Conservation (phyloP, 2,888 invertebrate genomes). For the Amaurobius ferox region DNA sequence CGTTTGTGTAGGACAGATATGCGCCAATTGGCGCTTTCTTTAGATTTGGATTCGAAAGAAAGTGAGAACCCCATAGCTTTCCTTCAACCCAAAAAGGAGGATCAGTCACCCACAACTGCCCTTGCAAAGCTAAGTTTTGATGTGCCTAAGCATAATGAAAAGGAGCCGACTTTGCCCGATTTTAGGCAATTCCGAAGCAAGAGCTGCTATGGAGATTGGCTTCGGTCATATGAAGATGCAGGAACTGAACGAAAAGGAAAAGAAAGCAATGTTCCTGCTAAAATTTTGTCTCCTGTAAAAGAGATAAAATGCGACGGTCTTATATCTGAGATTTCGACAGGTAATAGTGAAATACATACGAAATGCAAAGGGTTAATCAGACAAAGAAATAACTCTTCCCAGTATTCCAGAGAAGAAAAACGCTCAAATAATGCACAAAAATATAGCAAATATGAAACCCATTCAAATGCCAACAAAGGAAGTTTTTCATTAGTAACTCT, state of each 20-base stretch:
- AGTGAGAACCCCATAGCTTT: conserved; percentile 24
- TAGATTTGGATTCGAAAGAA: conserved; percentile 71
- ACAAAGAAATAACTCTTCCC: conserved; percentile 1
- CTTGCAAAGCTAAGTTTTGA: conserved; percentile 78
- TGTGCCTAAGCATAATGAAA: conserved; percentile 19
- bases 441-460: too few relatives aligned
- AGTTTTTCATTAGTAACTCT: too few relatives aligned
- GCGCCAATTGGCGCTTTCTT: conserved; percentile 76
- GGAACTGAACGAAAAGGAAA: conserved; percentile 3
- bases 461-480: too few relatives aligned
- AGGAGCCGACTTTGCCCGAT: background rate
- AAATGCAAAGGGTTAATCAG: background rate
- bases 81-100: conserved; percentile 56
- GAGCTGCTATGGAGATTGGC: conserved; percentile 58
- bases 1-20: conserved; percentile 75
- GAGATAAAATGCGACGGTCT: conserved; percentile 54
- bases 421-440: too few relatives aligned
- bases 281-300: conserved; percentile 52
- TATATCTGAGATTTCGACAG: conserved; percentile 46
- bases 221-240: conserved; percentile 19
- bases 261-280: conserved; percentile 1
- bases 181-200: conserved; percentile 35
- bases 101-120: conserved; percentile 78
- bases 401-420: too few relatives aligned
- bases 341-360: background rate